Percentiles rank a stretch among this genome's conserved stretches.
Conservation (phyloP, 1,140 invertebrate species). For the Ips typographus region DNA sequence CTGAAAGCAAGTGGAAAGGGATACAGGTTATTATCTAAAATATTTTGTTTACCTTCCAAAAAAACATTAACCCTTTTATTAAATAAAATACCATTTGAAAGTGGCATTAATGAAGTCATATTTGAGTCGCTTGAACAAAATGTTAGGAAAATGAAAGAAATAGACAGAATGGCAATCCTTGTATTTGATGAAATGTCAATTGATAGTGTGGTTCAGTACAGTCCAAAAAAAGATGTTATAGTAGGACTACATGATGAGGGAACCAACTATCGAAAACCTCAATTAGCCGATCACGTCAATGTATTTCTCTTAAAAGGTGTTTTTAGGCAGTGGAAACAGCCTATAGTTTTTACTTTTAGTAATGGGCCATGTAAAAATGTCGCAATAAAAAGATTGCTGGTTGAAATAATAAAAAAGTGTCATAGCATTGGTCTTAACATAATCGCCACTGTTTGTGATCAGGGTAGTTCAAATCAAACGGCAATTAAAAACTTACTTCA, state of each 20-base stretch:
- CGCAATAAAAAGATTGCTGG: not conserved
- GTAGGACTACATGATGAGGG: conserved; percentile 26
- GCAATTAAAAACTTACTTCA: too few relatives aligned
- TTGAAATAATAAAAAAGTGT: conserved; percentile 34
- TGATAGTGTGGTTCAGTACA: conserved; percentile 10
- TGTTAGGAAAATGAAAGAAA: conserved; percentile 20
- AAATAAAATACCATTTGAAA: conserved; percentile 37
- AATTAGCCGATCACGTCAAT: too few relatives aligned
- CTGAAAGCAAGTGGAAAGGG: conserved; percentile 15
- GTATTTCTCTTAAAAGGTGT: too few relatives aligned
- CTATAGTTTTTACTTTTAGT: too few relatives aligned
- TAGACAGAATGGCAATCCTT: conserved; percentile 22
- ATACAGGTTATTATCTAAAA: too few relatives aligned
- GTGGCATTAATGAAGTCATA: conserved; percentile 41
- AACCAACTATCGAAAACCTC: conserved; percentile 39
- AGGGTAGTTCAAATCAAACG: too few relatives aligned
- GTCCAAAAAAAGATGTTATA: not conserved
- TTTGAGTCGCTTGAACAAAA: conserved; percentile 15
- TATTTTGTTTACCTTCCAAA: not conserved
- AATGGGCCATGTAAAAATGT: too few relatives aligned
- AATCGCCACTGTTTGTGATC: too few relatives aligned
- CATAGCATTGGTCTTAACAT: not conserved
- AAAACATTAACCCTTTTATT: conserved; percentile 40
- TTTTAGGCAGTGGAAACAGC: too few relatives aligned
- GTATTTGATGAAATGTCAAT: conserved; percentile 39